Conservation (phyloP, 1,140 invertebrate genomes). For the Brachionus calyciflorus region DNA sequence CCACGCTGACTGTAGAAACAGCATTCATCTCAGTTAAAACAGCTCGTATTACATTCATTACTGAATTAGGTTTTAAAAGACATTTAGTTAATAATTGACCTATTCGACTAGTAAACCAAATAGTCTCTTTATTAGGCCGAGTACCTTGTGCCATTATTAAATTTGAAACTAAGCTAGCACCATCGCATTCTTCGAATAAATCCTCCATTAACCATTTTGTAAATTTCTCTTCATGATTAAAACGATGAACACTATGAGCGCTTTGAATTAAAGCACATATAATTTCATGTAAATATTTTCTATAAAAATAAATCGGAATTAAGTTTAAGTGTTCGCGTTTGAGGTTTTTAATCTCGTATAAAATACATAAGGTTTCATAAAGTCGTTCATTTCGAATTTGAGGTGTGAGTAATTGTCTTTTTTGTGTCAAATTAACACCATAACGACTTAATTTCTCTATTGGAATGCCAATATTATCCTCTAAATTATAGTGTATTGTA, state of each 20-base stretch:
- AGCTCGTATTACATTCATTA: slow-evolving; percentile 67
- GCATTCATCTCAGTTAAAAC: slow-evolving; percentile 62
- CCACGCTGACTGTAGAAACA: slow-evolving; percentile 1
- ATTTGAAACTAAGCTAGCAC: slow-evolving; percentile 70
- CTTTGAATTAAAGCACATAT: slow-evolving; percentile 69
- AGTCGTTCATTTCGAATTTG: slow-evolving; percentile 48
- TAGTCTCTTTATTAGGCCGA: slow-evolving; percentile 58
- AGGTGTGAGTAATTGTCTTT: not conserved
- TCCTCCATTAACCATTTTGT: slow-evolving; percentile 63
- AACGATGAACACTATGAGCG: slow-evolving; percentile 66
- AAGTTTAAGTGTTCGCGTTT: slow-evolving; percentile 28
- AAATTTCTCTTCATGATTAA: slow-evolving; percentile 65
- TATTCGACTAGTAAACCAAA: slow-evolving; percentile 67
- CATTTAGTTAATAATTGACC: slow-evolving; percentile 65
- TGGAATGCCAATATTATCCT: slow-evolving; percentile 67
- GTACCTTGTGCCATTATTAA: slow-evolving; percentile 49
- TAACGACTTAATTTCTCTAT: slow-evolving; percentile 52
- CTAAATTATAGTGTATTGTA: slow-evolving; percentile 68
- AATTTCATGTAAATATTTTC: slow-evolving; percentile 39
- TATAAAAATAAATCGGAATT: slow-evolving; percentile 16
- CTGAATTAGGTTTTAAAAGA: slow-evolving; percentile 65
- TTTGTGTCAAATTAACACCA: slow-evolving; percentile 43
- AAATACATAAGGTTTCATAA: slow-evolving; percentile 49
- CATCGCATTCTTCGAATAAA: slow-evolving; percentile 66
- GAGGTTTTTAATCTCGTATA: slow-evolving; percentile 55